Base-by-base conservation (phyloP, 2,888 invertebrate species). In the Scotopteryx bipunctaria region DNA sequence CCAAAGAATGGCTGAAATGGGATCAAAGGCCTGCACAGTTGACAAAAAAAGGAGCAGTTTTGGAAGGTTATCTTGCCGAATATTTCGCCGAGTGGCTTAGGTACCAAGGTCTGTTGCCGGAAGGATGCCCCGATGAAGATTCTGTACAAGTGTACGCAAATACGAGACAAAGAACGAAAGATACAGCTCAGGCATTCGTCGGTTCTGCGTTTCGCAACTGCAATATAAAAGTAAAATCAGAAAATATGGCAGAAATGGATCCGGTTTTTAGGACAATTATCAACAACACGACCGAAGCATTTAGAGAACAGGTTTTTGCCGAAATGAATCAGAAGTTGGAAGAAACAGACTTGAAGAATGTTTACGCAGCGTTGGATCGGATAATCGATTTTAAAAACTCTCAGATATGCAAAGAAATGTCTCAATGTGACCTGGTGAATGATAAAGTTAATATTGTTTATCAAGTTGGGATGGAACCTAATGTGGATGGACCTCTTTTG, bases 51-150 rank as follows among this genome's bases (percentile, higher is more conserved):
- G 88, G 88, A 0, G 67, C 60, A 0, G 14, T 67, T 0, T 56
- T 88, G n/a, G 88, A 89, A 66, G 67, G 68, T 9, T 75, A 71
- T 14, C 77, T 87, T 75, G 86, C 79, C 0, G 67, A 73, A 47
- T 86, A 81, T 50, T 73, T 89, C 27, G 57, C 69, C 0, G 57
- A 69, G 1, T 87, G 86, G 87, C 46, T 89, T 1, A 59, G 57
- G 0, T 50, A 60, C 0, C 67, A 77, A 42, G 61, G 67, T 0
- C 58, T 88, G 1, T 57, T 84, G 0, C 32, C 56, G 1, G 53
- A 65, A 2, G 59, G 57, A 2, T 87, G 87, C 46, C 81, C 84
- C 0, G 36, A 62, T 1, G 33, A 62, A 5, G 66, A 71, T 1
- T 54, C 64, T 0, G 69, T 83, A 1, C 61, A 69, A 16, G 66